Conservation (phyloP, 2,888 invertebrate species). For the Gibbula magus region DNA sequence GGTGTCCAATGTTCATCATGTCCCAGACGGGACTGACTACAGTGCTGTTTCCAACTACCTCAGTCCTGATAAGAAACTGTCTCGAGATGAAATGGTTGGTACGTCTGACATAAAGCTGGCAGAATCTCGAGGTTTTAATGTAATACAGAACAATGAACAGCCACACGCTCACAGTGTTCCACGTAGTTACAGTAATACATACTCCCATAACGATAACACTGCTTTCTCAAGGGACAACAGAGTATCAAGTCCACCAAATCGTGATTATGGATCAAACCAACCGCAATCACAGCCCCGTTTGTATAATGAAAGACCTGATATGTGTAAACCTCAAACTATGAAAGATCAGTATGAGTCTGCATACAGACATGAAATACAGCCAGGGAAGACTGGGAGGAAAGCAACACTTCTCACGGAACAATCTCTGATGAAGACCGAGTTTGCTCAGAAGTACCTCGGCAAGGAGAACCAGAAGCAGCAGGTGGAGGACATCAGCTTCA, state of each 20-base stretch:
- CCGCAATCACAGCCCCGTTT: too few relatives aligned
- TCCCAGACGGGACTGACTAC: constrained; percentile 61
- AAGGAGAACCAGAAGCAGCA: constrained; percentile 39
- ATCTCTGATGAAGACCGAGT: constrained; percentile 53
- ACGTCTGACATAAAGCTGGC: constrained; percentile 52
- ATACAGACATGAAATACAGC: too few relatives aligned
- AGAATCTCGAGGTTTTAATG: constrained; percentile 57
- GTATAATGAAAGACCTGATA: too few relatives aligned
- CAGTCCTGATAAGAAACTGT: constrained; percentile 45
- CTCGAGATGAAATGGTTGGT: constrained; percentile 52
- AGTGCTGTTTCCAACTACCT: constrained; percentile 50
- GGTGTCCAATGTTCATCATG: constrained; percentile 51
- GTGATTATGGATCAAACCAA: too few relatives aligned
- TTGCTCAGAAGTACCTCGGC: constrained; percentile 56
- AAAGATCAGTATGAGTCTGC: too few relatives aligned
- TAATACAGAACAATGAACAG: background rate
- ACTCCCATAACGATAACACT: background rate
- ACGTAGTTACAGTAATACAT: background rate
- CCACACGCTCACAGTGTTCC: background rate
- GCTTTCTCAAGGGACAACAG: too few relatives aligned
- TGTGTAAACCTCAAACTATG: too few relatives aligned
- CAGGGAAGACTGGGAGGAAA: constrained; percentile 20
- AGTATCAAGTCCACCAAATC: too few relatives aligned
- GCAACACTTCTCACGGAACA: constrained; percentile 50
- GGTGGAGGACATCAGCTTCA: background rate